phyloP scores from a whole-genome alignment of 1,140 invertebrate genomes.

The Cepaea nemoralis region DNA sequence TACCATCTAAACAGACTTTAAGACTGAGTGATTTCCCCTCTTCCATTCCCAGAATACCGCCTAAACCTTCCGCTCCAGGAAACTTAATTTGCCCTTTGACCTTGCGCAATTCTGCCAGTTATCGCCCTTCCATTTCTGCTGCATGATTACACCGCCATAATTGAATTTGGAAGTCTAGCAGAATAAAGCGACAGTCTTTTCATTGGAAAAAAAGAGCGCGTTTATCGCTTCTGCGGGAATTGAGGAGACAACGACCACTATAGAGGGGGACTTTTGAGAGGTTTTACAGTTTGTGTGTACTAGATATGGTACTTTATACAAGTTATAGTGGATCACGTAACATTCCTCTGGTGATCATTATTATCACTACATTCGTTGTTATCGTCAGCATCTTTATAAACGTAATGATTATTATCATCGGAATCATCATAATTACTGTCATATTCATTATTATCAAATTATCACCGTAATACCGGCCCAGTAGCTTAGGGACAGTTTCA shows the following conservation, averaged over 20 bases:
- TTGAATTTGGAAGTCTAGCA: slow-evolving; percentile 18
- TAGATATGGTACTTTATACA: too few relatives aligned
- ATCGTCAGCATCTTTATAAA: too few relatives aligned
- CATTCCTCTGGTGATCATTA: too few relatives aligned
- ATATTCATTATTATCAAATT: too few relatives aligned
- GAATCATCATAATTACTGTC: too few relatives aligned
- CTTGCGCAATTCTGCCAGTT: slow-evolving; percentile 17
- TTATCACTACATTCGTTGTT: too few relatives aligned
- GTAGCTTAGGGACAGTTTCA: too few relatives aligned
- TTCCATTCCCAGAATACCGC: neutral
- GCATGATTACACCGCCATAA: slow-evolving; percentile 17
- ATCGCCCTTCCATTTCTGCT: slow-evolving; percentile 1
- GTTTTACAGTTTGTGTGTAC: too few relatives aligned
- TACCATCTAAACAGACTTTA: neutral
- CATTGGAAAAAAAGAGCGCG: neutral
- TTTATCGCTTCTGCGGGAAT: slow-evolving; percentile 15
- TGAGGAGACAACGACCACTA: neutral
- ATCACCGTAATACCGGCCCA: too few relatives aligned
- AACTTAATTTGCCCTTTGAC: slow-evolving; percentile 10
- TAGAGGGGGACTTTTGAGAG: neutral
- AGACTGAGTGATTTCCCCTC: slow-evolving; percentile 15
- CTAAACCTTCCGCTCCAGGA: neutral
- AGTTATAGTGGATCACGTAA: too few relatives aligned
- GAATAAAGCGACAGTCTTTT: slow-evolving; percentile 7
- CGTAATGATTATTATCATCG: too few relatives aligned